Evolutionary conservation across 2,113 vertebrate genomes (phyloP).

Genomic region (Aphyosemion australe): DNA sequence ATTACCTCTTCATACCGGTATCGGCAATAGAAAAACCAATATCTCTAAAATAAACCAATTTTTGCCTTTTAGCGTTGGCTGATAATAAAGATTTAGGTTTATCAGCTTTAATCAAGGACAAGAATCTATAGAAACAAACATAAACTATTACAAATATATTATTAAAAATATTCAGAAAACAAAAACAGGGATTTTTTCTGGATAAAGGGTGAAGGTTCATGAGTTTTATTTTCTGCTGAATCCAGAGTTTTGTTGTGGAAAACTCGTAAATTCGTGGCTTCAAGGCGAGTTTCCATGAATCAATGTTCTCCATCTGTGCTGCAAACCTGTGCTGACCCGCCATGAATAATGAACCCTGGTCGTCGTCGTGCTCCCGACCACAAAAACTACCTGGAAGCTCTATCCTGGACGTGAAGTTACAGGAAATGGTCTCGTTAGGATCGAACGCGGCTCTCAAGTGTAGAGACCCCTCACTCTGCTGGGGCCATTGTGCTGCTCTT

Average conservation of each 20-base stretch:
- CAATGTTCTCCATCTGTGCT: conserved; percentile 72
- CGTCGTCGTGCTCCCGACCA: conserved; percentile 61
- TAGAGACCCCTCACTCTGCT: conserved; percentile 40
- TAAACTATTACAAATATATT: no score
- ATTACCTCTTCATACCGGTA: no score
- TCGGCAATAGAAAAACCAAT: no score
- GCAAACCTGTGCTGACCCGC: conserved; percentile 70
- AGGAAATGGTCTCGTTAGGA: conserved; percentile 74
- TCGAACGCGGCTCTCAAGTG: conserved; percentile 57
- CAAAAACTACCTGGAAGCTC: conserved; percentile 75
- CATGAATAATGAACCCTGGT: conserved; percentile 80
- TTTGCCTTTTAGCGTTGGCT: not conserved
- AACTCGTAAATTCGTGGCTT: conserved; percentile 15
- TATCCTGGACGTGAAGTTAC: conserved; percentile 45
- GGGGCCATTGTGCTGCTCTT: conserved; percentile 61
- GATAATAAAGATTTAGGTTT: no score
- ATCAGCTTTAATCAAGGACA: no score
- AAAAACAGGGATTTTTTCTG: no score
- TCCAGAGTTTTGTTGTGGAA: conserved; percentile 11
- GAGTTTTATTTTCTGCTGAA: conserved; percentile 17
- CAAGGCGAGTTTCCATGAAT: conserved; percentile 63
- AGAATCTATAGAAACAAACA: no score
- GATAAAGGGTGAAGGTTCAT: no score
- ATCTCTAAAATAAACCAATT: not conserved
- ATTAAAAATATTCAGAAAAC: no score